A percentile compares a stretch with the other conserved stretches of the same genome.
phyloP scores from a whole-genome alignment of 2,888 invertebrate genomes.

The Saturnia pavonia region DNA sequence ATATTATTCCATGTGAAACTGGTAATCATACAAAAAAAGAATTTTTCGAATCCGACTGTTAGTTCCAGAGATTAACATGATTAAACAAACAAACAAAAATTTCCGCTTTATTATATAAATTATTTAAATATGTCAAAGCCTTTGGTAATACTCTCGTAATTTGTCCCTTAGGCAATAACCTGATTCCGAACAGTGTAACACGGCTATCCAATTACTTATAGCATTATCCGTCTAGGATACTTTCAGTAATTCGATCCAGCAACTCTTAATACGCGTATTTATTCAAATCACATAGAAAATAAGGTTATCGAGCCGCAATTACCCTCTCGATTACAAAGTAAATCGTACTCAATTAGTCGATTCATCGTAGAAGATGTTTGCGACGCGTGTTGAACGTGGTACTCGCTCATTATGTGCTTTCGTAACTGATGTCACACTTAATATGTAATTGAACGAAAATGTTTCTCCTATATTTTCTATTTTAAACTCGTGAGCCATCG shows the following conservation, averaged over 20 bases:
- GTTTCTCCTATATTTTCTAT: conserved; percentile 27
- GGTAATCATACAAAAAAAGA: too few relatives aligned
- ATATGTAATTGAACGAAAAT: conserved; percentile 20
- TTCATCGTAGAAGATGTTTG: not conserved
- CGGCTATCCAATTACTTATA: conserved; percentile 4
- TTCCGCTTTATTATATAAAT: too few relatives aligned
- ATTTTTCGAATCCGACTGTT: too few relatives aligned
- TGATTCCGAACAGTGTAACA: conserved; percentile 6
- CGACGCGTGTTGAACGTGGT: not conserved
- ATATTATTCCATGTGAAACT: too few relatives aligned
- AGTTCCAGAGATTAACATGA: too few relatives aligned
- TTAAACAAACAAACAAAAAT: too few relatives aligned
- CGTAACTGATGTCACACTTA: conserved; percentile 48
- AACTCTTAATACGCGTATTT: not conserved
- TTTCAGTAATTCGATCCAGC: conserved; percentile 5
- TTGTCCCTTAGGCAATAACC: not conserved
- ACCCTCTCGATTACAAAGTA: conserved; percentile 30
- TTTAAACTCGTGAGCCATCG: conserved; percentile 18
- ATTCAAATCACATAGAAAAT: conserved; percentile 11
- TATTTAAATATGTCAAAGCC: not conserved
- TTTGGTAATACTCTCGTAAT: not conserved
- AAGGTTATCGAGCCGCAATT: conserved; percentile 7
- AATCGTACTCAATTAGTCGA: conserved; percentile 24
- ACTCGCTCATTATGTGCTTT: conserved; percentile 47
- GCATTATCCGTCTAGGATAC: conserved; percentile 2